A percentile compares a stretch with the other conserved stretches of the same genome.
These are phyloP conservation scores for Trachemys scripta DNA, from an alignment of 2,113 vertebrate species.

Conservation along the genomic window DNA sequence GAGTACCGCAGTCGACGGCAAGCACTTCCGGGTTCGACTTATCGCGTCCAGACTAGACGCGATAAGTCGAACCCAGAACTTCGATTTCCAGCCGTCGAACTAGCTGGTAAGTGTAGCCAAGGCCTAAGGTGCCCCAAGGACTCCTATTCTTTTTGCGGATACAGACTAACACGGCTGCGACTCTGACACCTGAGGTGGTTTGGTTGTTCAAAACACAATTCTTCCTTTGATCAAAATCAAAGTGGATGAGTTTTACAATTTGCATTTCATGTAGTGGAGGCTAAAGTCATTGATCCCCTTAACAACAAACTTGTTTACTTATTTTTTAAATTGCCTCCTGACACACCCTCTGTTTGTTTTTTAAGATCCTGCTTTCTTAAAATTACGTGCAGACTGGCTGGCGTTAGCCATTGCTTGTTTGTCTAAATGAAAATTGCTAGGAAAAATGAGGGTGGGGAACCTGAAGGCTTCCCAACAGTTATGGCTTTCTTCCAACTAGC, in stretches of 20 bases:
- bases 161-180: too few species aligned
- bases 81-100: too few species aligned
- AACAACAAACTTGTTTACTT: not conserved
- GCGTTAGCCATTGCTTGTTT: not conserved
- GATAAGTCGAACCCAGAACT: too few species aligned
- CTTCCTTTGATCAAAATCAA: not conserved
- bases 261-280: rapidly evolving
- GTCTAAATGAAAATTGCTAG: not conserved
- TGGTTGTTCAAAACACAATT: not conserved
- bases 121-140: too few species aligned
- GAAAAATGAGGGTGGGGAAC: not conserved
- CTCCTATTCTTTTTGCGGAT: too few species aligned
- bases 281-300: not conserved
- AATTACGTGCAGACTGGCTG: not conserved
- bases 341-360: not conserved
- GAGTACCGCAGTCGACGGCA: too few species aligned
- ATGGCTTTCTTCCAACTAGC: not conserved
- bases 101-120: too few species aligned
- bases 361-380: not conserved
- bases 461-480: not conserved
- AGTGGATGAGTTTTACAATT: not conserved
- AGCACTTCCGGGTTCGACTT: too few species aligned
- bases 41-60: too few species aligned
- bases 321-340: not conserved
- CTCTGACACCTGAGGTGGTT: not conserved